A percentile compares a stretch with the other conserved stretches of the same genome.
These are phyloP conservation scores for Genyomyrus donnyi DNA, from an alignment of 2,113 vertebrate species.

Conservation along the genomic window DNA sequence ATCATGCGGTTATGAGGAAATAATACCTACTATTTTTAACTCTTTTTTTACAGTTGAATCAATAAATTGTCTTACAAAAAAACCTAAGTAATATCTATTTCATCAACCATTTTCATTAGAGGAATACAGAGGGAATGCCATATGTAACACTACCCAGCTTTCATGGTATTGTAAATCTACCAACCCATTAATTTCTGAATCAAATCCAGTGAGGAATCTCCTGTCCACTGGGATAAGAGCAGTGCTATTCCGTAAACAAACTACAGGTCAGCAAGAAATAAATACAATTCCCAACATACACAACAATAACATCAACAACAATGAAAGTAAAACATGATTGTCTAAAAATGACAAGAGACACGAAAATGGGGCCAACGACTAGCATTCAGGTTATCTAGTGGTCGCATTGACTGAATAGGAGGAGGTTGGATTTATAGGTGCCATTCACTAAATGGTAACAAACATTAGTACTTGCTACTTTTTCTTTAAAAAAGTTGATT, in stretches of 20 bases:
- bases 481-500: slow-evolving; percentile 41
- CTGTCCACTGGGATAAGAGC: slow-evolving; percentile 72
- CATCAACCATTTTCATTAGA: slow-evolving; percentile 87
- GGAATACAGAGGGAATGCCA: slow-evolving; percentile 85
- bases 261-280: slow-evolving; percentile 97
- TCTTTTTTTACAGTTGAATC: slow-evolving; percentile 82
- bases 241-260: slow-evolving; percentile 98
- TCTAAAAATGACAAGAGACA: slow-evolving; percentile 91
- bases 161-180: slow-evolving; percentile 65
- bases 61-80: slow-evolving; percentile 85
- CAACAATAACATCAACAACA: slow-evolving; percentile 54
- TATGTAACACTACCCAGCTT: slow-evolving; percentile 88
- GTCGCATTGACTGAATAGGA: slow-evolving; percentile 60
- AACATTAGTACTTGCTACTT: slow-evolving; percentile 54
- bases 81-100: slow-evolving; percentile 86
- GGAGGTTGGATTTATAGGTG: slow-evolving; percentile 44
- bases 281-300: slow-evolving; percentile 95
- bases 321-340: slow-evolving; percentile 84
- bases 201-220: slow-evolving; percentile 56
- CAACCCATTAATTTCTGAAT: slow-evolving; percentile 68
- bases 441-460: slow-evolving; percentile 59
- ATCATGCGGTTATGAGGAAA: slow-evolving; percentile 98
- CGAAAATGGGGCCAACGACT: slow-evolving; percentile 75
- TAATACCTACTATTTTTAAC: slow-evolving; percentile 69
- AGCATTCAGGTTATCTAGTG: slow-evolving; percentile 77